These are phyloP conservation scores for Morinoia aosen DNA, from an alignment of 2,888 invertebrate species.

Conservation along the genomic window DNA sequence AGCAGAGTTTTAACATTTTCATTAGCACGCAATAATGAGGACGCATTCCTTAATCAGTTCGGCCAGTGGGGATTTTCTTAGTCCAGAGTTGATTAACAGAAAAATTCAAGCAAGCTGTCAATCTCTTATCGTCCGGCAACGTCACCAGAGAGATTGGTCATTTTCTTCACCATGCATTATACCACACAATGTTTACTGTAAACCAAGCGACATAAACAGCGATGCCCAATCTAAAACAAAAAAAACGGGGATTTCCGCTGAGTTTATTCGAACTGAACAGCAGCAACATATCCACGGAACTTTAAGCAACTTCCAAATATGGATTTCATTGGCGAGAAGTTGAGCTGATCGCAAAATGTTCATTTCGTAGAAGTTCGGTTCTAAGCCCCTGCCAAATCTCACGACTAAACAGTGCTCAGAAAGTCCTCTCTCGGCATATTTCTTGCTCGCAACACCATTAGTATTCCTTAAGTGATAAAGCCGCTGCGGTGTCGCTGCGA, in stretches of 20 bases:
- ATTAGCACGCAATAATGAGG: not conserved
- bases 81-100: not conserved
- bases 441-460: not conserved
- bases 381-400: not conserved
- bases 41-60: not conserved
- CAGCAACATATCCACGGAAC: not conserved
- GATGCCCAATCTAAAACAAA: not conserved
- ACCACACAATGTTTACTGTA: not conserved
- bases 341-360: not conserved
- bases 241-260: not conserved
- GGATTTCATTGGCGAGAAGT: not conserved
- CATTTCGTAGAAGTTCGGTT: not conserved
- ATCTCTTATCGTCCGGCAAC: no score
- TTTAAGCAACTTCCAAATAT: not conserved
- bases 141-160: no score
- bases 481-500: not conserved
- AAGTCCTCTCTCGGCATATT: not conserved
- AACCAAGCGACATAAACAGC: not conserved
- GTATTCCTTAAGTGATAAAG: not conserved
- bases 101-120: not conserved
- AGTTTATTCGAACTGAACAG: not conserved
- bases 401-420: not conserved
- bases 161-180: no score
- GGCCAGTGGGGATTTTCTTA: no score
- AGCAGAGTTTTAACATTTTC: not conserved